phyloP scores from a whole-genome alignment of 1,140 invertebrate genomes.

The Battus philenor region DNA sequence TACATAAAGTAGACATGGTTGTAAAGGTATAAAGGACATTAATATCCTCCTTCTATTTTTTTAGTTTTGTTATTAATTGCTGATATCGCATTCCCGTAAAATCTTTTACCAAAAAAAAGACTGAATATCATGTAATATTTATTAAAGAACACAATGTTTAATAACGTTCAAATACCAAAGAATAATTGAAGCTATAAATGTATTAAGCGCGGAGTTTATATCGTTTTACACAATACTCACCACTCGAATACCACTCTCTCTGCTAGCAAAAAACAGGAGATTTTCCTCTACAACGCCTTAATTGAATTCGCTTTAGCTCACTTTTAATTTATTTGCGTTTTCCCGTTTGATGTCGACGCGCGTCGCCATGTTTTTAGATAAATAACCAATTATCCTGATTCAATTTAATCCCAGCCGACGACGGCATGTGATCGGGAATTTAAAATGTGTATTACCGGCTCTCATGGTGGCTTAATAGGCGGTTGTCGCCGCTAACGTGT shows the following conservation, averaged over 20 bases:
- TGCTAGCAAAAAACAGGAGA: conserved; percentile 31
- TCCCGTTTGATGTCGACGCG: conserved; percentile 53
- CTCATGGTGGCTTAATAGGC: conserved; percentile 7
- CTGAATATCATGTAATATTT: too few relatives aligned
- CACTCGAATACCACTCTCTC: conserved; percentile 27
- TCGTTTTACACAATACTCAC: conserved; percentile 24
- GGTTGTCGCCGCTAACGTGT: conserved; percentile 2
- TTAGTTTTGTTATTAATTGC: too few relatives aligned
- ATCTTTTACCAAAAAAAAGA: too few relatives aligned
- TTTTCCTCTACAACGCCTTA: conserved; percentile 53
- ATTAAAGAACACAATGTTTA: too few relatives aligned
- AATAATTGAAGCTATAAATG: too few relatives aligned
- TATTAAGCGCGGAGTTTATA: conserved; percentile 7
- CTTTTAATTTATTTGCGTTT: conserved; percentile 68
- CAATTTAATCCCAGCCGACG: conserved; percentile 39
- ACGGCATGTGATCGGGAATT: conserved; percentile 34
- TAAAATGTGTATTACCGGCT: conserved; percentile 16
- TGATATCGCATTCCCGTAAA: too few relatives aligned
- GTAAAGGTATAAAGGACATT: too few relatives aligned
- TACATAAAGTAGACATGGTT: too few relatives aligned
- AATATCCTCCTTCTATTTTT: too few relatives aligned
- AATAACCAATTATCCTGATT: conserved; percentile 66
- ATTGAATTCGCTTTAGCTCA: conserved; percentile 61
- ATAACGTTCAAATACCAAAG: too few relatives aligned
- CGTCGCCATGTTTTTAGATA: conserved; percentile 52